Percentiles rank a stretch among this genome's conserved stretches.
Evolutionary conservation across 2,888 invertebrate genomes (phyloP).

Genomic region (Melinaea menophilus): DNA sequence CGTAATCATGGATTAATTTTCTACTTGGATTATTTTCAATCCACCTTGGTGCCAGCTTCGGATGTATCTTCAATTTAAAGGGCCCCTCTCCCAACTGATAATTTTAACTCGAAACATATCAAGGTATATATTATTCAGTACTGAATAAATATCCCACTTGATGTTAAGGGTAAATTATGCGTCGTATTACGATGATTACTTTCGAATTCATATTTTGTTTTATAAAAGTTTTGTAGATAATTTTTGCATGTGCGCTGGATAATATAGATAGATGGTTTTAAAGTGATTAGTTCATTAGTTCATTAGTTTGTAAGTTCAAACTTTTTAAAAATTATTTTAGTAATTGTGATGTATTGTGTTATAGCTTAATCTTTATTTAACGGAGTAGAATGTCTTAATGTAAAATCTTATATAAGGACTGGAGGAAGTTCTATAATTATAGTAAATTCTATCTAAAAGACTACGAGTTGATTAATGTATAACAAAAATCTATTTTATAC

Average conservation of each 20-base stretch:
- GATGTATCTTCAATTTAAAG: conserved; percentile 66
- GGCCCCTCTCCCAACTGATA: conserved; percentile 51
- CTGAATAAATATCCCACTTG: conserved; percentile 29
- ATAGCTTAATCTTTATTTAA: too few species aligned
- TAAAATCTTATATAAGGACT: too few species aligned
- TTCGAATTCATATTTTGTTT: background rate
- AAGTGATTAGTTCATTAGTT: too few species aligned
- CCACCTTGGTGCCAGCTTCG: conserved; percentile 64
- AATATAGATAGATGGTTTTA: too few species aligned
- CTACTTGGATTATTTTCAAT: conserved; percentile 77
- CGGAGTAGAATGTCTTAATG: too few species aligned
- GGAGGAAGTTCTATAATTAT: too few species aligned
- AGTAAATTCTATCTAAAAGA: too few species aligned
- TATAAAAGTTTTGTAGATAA: background rate
- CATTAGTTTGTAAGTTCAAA: too few species aligned
- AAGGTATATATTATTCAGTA: conserved; percentile 31
- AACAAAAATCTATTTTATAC: background rate
- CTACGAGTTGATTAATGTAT: too few species aligned
- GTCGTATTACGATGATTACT: background rate
- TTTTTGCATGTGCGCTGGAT: background rate
- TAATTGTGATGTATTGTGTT: too few species aligned
- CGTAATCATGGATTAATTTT: conserved; percentile 77
- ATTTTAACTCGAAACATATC: conserved; percentile 43
- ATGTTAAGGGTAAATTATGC: background rate
- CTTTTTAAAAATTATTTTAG: too few species aligned